Evolutionary conservation across 2,797 vertebrate species (phyloP), one percentile per base, ranked within the genome.

Genomic region (Australoheros facetus): DNA sequence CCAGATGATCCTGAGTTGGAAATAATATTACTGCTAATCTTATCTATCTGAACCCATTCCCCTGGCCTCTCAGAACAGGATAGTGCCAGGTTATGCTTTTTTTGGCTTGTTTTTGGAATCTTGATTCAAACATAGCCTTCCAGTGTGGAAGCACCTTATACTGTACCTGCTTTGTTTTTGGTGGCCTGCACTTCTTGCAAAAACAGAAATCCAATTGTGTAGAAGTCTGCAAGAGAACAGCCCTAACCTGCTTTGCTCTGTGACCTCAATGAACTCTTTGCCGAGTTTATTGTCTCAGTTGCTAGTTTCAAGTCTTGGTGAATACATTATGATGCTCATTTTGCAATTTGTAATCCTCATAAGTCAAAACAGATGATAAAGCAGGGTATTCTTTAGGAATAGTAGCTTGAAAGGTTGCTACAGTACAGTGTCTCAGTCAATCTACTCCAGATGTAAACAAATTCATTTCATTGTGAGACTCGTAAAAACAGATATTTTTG

Each of bases 151-250:
- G 23, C 28, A 28, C 26, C 1, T 66, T 30, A 48, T 19, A 23
- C 23, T 23, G 23, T 23, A 30, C 62, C 42, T 28, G 23, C 14
- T 45, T 48, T 48, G 3, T 48, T 48, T 66, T 26, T 51, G 3
- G 26, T 28, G 23, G 26, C 60, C 37, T 45, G 17, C 39, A 13
- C 42, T 14, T 13, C 13, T 45, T 45, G 42, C 42, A 39, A 39
- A 45, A 45, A 45, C 12, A 45, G 42, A 14, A 45, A 11, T 45
- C 6, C 45, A 45, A 16, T 45, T 64, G 21, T 64, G 21, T 28
- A 3, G 0, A 45, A 53, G 51, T 53, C 19, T 53, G 51, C 6
- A 1, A 2, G 8, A n/a, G 26, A 0, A 64, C 39, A 45, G 37
- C 42, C 42, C 37, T 64, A 0, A 45, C 37, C 37, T 64, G 21